These are phyloP conservation scores for Drosophila anomalata DNA, from an alignment of 2,888 invertebrate genomes.

Conservation along the genomic window DNA sequence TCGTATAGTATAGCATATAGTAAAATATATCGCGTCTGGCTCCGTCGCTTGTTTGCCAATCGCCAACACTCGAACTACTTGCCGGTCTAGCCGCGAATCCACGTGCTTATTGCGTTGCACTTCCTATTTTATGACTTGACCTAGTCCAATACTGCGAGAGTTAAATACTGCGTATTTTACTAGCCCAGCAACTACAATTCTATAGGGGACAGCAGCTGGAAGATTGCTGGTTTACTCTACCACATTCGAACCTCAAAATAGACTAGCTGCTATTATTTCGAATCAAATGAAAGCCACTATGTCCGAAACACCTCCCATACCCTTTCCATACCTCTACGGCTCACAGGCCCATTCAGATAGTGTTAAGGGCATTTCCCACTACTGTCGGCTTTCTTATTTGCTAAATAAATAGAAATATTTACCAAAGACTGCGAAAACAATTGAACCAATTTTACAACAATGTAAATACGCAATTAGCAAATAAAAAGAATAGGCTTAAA, in stretches of 20 bases:
- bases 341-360: neutral
- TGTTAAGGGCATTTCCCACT: neutral
- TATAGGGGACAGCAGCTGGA: no score
- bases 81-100: conserved; percentile 1
- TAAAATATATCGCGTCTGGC: neutral
- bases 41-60: neutral
- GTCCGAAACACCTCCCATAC: neutral
- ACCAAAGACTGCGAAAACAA: neutral
- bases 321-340: neutral
- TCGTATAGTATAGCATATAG: neutral
- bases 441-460: neutral
- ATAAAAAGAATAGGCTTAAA: no score
- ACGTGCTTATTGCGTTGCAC: neutral
- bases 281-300: no score
- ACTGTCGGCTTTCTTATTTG: neutral
- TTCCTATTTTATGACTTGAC: neutral
- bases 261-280: no score
- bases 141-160: neutral
- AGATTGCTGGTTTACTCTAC: no score
- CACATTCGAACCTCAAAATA: no score
- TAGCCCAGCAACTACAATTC: no score
- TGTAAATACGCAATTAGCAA: neutral
- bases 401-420: neutral
- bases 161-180: neutral
- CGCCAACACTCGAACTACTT: conserved; percentile 1